Evolutionary conservation across 37 sponge, comb jelly and placozoan genomes (phyloP), one percentile per base, ranked within the genome.

Genomic region (Spongia lamella): DNA sequence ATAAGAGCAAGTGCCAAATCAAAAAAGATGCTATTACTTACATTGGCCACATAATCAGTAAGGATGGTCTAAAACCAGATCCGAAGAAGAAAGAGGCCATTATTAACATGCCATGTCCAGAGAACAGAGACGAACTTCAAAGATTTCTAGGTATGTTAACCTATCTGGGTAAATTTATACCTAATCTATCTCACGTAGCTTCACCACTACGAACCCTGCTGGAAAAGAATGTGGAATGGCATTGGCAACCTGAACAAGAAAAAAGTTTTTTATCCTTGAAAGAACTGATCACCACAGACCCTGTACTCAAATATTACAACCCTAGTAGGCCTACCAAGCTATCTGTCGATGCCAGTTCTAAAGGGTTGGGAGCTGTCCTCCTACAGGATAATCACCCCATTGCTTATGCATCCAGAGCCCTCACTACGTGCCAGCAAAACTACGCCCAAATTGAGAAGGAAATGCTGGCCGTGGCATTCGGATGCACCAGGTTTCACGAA

Each of bases 11-110:
- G 58, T 37, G 66, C 38, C 65, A 61, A 53, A 56, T 83, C n/a
- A 29, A 31, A 19, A 29, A 25, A 22, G 1, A 13, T 17, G 61
- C 55, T 59, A 35, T 83, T 33, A 54, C 26, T 30, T 83, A 68
- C 34, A 37, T 75, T 56, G 84, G 84, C n/a, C 84, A 73, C 49
- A 34, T 68, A 1, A 34, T 83, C 51, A 57, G 69, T 25, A 29
- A 66, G n/a, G 70, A 83, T 5, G 84, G 84, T 25, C 24, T 83
- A 22, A 83, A 47, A 66, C 77, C 84, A 43, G 77, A 83, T 37
- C 84, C 84, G 24, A 56, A 63, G 40, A 81, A 81, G 34, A 63
- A 73, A 22, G 14, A 34, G 22, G 73, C 72, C 53, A 63, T 81
- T 27, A 50, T n/a, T 26, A 43, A 72, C 26, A 81, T 81, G 82